Base-by-base conservation (phyloP, 2,888 invertebrate genomes). In the Cremastobaeus sp. region DNA sequence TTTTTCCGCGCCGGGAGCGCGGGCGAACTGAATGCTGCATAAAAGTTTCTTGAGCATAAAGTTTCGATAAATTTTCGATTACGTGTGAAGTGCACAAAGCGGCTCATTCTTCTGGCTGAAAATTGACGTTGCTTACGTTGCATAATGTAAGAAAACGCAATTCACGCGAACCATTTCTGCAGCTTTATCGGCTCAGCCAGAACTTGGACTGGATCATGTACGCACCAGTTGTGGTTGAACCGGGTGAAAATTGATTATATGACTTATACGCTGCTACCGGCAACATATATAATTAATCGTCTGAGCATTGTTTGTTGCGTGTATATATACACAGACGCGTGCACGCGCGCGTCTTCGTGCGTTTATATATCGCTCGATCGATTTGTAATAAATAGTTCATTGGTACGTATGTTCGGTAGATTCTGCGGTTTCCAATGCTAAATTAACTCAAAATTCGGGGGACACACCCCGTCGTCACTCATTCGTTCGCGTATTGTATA, bases 211-310 rank as follows among this genome's bases (percentile, higher is more conserved):
- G 43, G 71, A 70, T 66, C 70, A 45, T 72, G 68, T 76, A 70
- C 68, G 65, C 74, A 73, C 74, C 74, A 75, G 70, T 65, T 71
- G 71, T 66, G 59, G 71, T 59, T 60, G 75, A 62, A 15, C 76
- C 47, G 57, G 76, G 70, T 60, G 59, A 74, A 81, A 83, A 83
- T 81, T 83, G 82, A 84, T 84, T 81, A 81, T 82, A 80, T 83
- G 83, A 85, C 84, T 85, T 84, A 85, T 83, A 82, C 76, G 79
- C 78, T 81, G 83, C 81, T 82, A 81, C 78, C 57, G 76, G 82
- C 84, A 84, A 82, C 80, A 81, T 83, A n/a, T n/a, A 83, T 80
- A 85, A 85, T 85, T 84, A 85, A 85, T 85, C 82, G 79, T 78
- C 78, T 78, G 78, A 77, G 80, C 79, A 82, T 83, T 83, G 81